Evolutionary conservation across 1,140 invertebrate species (phyloP).

Genomic region (Calliopsis andreniformis): DNA sequence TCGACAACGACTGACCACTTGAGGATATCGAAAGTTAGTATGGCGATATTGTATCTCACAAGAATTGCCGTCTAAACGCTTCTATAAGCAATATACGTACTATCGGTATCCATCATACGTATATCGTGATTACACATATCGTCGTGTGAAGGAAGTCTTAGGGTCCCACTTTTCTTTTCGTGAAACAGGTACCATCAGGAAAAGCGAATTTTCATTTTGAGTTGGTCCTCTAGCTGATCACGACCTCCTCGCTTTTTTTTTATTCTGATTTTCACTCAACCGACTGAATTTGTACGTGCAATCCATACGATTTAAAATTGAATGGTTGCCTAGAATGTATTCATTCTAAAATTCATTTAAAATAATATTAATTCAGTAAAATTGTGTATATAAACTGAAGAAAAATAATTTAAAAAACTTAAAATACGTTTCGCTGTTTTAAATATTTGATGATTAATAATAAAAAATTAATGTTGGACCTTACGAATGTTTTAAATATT

Average conservation of each 20-base stretch:
- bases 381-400: conserved; percentile 10
- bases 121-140: too few relatives aligned
- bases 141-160: too few relatives aligned
- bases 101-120: too few relatives aligned
- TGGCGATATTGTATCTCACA: too few relatives aligned
- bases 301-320: conserved; percentile 5
- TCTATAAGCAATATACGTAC: too few relatives aligned
- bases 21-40: too few relatives aligned
- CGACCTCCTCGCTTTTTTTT: conserved; percentile 7
- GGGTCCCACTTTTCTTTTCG: too few relatives aligned
- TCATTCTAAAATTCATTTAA: not conserved
- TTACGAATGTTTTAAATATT: not conserved
- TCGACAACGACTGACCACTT: too few relatives aligned
- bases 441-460: not conserved
- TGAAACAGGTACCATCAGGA: conserved; percentile 48
- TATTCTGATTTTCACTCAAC: not conserved
- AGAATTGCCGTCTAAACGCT: too few relatives aligned
- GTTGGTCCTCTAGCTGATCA: conserved; percentile 5
- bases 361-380: not conserved
- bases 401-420: conserved; percentile 10
- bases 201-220: conserved; percentile 29
- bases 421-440: not conserved
- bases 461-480: not conserved
- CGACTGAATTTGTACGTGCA: too few relatives aligned
- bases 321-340: not conserved